Conservation (phyloP, 2,888 invertebrate genomes). For the Kryphioiulus occultus region DNA sequence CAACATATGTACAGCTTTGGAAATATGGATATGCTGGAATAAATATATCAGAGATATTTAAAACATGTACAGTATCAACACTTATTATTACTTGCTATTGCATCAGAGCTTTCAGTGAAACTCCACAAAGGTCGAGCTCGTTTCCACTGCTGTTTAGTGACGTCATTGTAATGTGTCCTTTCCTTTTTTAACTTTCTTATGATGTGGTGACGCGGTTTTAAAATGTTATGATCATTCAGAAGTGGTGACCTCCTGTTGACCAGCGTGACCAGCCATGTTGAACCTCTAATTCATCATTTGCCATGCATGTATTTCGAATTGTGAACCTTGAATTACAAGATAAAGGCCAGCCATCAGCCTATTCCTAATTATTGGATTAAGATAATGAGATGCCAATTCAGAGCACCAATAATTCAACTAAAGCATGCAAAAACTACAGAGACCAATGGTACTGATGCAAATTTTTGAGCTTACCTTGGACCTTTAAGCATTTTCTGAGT, state of each 20-base stretch:
- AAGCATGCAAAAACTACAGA: too few species aligned
- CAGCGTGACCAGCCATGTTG: too few species aligned
- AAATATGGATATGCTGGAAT: not conserved
- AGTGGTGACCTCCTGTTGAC: not conserved
- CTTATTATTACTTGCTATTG: not conserved
- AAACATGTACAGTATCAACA: too few species aligned
- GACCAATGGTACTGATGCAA: too few species aligned
- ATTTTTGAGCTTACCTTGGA: not conserved
- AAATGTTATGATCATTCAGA: not conserved
- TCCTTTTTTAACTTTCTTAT: not conserved
- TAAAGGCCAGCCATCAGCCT: too few species aligned
- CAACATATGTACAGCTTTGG: conserved; percentile 1
- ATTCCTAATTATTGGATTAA: too few species aligned
- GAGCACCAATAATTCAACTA: too few species aligned
- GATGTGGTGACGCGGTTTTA: not conserved
- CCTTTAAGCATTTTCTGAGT: not conserved
- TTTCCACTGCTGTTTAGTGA: not conserved
- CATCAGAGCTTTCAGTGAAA: not conserved
- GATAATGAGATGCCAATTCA: too few species aligned
- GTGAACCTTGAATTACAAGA: not conserved
- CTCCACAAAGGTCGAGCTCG: not conserved
- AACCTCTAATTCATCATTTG: not conserved
- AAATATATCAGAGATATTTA: not conserved
- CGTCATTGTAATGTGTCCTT: not conserved
- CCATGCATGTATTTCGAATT: not conserved